A percentile compares a stretch with the other conserved stretches of the same genome.
These are phyloP conservation scores for Lucilia sericata DNA, from an alignment of 1,140 invertebrate species.

Conservation along the genomic window DNA sequence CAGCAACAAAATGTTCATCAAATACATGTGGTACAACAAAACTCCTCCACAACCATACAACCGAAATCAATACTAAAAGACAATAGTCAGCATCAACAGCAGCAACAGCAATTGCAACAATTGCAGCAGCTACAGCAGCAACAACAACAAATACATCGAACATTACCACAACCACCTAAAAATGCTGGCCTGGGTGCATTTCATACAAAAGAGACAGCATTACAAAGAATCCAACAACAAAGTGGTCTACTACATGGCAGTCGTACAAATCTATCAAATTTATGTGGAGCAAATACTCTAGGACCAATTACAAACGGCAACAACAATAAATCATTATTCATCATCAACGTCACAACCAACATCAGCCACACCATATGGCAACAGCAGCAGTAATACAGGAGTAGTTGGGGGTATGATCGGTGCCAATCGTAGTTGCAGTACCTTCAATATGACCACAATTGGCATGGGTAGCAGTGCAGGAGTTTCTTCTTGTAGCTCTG, in stretches of 20 bases:
- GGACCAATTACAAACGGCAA: conserved; percentile 44
- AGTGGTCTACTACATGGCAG: conserved; percentile 53
- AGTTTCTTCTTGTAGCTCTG: background rate
- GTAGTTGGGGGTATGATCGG: background rate
- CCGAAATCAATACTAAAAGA: conserved; percentile 35
- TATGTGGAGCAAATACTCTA: conserved; percentile 39
- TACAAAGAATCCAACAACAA: conserved; percentile 61
- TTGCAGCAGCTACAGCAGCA: conserved; percentile 28
- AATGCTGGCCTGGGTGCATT: conserved; percentile 53
- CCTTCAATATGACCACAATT: conserved; percentile 27
- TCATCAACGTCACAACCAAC: background rate
- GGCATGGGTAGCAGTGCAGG: background rate
- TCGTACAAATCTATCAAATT: conserved; percentile 50
- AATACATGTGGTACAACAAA: conserved; percentile 41
- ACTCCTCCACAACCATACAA: conserved; percentile 33
- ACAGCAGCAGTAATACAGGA: background rate
- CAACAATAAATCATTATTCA: conserved; percentile 31
- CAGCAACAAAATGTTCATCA: conserved; percentile 40
- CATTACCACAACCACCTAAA: conserved; percentile 58
- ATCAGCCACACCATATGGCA: conserved; percentile 28
- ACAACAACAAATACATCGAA: conserved; percentile 51
- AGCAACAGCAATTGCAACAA: conserved; percentile 30
- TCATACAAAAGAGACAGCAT: conserved; percentile 55
- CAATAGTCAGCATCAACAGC: conserved; percentile 48
- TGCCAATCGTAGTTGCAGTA: conserved; percentile 26